phyloP scores from a whole-genome alignment of 2,113 vertebrate genomes.

The Xenotilapia caudafasciata region DNA sequence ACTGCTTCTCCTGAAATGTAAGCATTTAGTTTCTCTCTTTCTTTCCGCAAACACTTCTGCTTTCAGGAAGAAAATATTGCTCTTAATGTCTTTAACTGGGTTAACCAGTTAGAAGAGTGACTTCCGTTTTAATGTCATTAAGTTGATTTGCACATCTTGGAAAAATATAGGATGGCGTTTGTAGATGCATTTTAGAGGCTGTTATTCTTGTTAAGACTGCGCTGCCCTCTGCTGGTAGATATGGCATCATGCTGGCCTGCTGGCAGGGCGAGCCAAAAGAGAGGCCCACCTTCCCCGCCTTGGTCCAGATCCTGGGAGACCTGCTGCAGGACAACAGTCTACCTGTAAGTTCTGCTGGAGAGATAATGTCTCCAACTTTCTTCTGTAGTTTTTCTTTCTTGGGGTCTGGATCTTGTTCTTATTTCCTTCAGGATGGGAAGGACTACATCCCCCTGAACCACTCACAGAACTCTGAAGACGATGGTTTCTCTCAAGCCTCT shows the following conservation, averaged over 20 bases:
- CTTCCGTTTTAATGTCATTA: background rate
- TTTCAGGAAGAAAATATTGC: background rate
- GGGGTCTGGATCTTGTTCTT: background rate
- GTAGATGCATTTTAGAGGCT: background rate
- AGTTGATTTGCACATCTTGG: background rate
- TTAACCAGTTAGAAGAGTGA: background rate
- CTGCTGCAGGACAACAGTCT: conserved; percentile 84
- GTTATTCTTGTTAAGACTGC: conserved; percentile 14
- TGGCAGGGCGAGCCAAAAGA: conserved; percentile 93
- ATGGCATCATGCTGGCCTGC: conserved; percentile 93
- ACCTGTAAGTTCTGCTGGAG: conserved; percentile 71
- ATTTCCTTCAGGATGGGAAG: conserved; percentile 77
- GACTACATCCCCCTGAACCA: conserved; percentile 76
- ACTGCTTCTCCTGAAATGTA: conserved; percentile 93
- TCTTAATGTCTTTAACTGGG: background rate
- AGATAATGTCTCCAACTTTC: background rate
- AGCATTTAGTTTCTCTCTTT: conserved; percentile 27
- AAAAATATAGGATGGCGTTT: background rate
- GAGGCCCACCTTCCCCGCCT: conserved; percentile 84
- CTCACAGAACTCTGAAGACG: conserved; percentile 89
- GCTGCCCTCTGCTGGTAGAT: conserved; percentile 75
- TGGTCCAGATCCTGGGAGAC: conserved; percentile 91
- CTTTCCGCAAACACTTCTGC: background rate
- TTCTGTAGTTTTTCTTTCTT: background rate
- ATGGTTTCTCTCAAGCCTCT: conserved; percentile 85